Evolutionary conservation across 2,797 vertebrate genomes (phyloP).

Genomic region (Coendou prehensilis): DNA sequence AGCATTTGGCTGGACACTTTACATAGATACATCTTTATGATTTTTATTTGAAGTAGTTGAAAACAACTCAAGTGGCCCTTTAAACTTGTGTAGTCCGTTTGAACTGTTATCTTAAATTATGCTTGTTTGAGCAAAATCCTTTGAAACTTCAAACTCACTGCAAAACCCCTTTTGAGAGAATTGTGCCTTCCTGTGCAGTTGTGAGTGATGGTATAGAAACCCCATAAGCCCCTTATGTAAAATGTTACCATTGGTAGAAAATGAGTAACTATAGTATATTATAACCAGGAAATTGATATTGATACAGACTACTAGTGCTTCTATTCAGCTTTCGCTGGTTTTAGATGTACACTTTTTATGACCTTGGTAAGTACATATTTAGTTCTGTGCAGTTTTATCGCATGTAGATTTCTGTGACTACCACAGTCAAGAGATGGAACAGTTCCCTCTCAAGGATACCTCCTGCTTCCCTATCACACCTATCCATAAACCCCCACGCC

Average conservation of each 20-base stretch:
- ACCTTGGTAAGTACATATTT: background rate
- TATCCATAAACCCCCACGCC: background rate
- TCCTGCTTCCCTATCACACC: background rate
- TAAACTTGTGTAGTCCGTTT: background rate
- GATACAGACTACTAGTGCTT: background rate
- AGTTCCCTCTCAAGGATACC: background rate
- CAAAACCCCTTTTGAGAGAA: background rate
- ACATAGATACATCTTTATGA: background rate
- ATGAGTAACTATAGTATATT: background rate
- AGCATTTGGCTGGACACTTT: background rate
- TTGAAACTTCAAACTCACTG: constrained; percentile 16
- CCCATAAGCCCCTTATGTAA: background rate
- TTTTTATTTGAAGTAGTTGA: constrained; percentile 7
- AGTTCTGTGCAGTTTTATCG: background rate
- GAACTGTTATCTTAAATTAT: constrained; percentile 18
- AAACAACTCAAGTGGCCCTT: background rate
- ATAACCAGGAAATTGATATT: background rate
- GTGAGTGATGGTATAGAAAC: background rate
- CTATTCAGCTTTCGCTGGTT: background rate
- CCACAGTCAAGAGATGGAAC: background rate
- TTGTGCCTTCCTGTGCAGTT: background rate
- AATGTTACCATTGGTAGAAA: too few species aligned
- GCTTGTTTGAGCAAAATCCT: background rate
- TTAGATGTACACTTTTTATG: background rate
- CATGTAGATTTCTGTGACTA: background rate